Evolutionary conservation across 2,888 invertebrate genomes (phyloP).

Genomic region (Ornithoptera priamus): DNA sequence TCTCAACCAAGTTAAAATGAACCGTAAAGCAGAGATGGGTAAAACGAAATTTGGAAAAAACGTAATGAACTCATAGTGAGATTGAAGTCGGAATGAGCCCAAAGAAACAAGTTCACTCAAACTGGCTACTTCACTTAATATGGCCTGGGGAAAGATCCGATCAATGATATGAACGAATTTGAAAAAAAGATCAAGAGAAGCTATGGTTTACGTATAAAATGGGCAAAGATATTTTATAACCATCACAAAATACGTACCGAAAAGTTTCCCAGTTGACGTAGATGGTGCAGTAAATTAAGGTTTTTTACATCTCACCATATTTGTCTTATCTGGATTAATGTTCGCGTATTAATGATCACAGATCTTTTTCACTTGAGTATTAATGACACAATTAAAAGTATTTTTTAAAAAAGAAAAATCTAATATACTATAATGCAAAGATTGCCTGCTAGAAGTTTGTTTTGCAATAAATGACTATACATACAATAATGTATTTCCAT

Average conservation of each 20-base stretch:
- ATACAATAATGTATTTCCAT: no score
- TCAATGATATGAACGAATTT: neutral
- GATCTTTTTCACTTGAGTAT: no score
- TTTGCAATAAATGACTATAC: no score
- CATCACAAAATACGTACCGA: neutral
- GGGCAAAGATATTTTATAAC: neutral
- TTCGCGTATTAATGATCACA: no score
- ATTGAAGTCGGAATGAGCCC: neutral
- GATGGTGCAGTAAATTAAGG: neutral
- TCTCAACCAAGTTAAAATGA: constrained; percentile 42
- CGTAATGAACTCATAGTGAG: neutral
- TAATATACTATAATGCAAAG: no score
- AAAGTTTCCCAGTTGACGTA: neutral
- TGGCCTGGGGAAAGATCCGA: neutral
- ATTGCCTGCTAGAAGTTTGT: no score
- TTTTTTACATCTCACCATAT: neutral
- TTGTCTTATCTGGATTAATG: no score
- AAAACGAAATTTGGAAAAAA: constrained; percentile 24
- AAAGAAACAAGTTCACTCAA: neutral
- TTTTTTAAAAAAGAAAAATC: no score
- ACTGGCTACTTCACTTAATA: neutral
- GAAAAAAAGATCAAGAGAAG: neutral
- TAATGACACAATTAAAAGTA: no score
- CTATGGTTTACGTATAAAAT: neutral
- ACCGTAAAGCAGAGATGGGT: constrained; percentile 33